phyloP scores from a whole-genome alignment of 2,888 invertebrate species.

The Cerastoderma edule region DNA sequence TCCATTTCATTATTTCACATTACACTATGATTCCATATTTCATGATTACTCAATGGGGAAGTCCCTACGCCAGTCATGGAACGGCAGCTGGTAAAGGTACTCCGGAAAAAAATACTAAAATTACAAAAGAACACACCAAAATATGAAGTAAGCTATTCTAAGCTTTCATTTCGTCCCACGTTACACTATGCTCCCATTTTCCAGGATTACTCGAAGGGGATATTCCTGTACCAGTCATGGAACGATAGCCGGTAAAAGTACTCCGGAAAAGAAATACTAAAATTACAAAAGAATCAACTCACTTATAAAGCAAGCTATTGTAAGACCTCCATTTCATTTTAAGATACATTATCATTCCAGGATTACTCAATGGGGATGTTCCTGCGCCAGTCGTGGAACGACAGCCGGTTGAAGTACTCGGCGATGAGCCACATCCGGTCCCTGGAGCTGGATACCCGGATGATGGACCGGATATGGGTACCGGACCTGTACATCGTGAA shows the following conservation, averaged over 20 bases:
- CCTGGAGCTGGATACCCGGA: conserved; percentile 74
- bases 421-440: conserved; percentile 58
- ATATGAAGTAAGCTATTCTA: too few species aligned
- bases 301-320: not conserved
- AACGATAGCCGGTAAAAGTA: conserved; percentile 57
- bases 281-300: not conserved
- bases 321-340: not conserved
- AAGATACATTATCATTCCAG: conserved; percentile 45
- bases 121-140: too few species aligned
- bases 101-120: too few species aligned
- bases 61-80: too few species aligned
- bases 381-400: conserved; percentile 74
- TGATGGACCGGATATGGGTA: conserved; percentile 76
- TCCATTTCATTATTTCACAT: too few species aligned
- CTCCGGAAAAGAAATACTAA: not conserved
- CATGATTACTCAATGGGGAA: too few species aligned
- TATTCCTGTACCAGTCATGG: conserved; percentile 75
- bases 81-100: too few species aligned
- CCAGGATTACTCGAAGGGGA: conserved; percentile 60
- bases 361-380: conserved; percentile 74
- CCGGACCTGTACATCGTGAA: conserved; percentile 79
- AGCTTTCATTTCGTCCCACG: too few species aligned
- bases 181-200: not conserved
- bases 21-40: too few species aligned
- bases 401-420: conserved; percentile 64